Evolutionary conservation across 2,797 vertebrate genomes (phyloP).

Genomic region (Pangasius sanitwongsei): DNA sequence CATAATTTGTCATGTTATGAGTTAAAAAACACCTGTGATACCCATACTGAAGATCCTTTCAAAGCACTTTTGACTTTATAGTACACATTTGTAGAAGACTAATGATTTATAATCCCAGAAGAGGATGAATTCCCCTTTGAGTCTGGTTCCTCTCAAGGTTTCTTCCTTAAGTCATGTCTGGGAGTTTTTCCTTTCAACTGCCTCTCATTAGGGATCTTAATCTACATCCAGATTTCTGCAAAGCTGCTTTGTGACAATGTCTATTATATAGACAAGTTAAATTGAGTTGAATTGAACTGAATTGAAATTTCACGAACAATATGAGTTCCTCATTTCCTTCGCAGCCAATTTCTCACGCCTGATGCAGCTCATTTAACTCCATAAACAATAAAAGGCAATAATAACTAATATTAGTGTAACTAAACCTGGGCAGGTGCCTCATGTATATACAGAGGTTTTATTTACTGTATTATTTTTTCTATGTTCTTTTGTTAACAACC

Average conservation of each 20-base stretch:
- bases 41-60: background rate
- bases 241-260: background rate
- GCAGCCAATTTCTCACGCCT: background rate
- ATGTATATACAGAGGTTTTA: background rate
- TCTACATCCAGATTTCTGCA: background rate
- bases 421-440: background rate
- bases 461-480: background rate
- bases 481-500: background rate
- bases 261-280: background rate
- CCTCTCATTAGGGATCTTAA: background rate
- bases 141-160: background rate
- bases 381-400: background rate
- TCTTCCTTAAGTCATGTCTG: background rate
- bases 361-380: slow-evolving; percentile 15
- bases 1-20: background rate
- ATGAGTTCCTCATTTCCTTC: background rate
- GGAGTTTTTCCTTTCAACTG: background rate
- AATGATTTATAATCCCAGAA: background rate
- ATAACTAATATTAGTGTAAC: background rate
- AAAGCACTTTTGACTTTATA: background rate
- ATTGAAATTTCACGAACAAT: background rate
- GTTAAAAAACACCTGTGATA: background rate
- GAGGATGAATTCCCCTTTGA: background rate
- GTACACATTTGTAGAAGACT: background rate
- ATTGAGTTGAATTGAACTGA: background rate